phyloP scores from a whole-genome alignment of 2,113 vertebrate genomes.

The Tapirus terrestris region DNA sequence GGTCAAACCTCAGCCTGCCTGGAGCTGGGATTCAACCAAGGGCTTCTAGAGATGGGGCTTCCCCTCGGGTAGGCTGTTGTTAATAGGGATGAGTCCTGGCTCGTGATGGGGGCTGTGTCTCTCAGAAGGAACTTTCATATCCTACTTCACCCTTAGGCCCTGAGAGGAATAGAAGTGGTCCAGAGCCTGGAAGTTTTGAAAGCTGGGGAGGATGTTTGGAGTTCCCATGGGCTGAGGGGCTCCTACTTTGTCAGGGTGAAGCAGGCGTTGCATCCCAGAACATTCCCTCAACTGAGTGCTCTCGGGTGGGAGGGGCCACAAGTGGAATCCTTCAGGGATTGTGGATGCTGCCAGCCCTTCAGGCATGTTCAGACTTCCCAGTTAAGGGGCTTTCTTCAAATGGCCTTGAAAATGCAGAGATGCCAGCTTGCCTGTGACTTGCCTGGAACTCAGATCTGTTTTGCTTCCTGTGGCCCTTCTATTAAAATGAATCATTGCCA shows the following conservation, averaged over 20 bases:
- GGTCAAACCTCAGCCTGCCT: not conserved
- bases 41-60: not conserved
- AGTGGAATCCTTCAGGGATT: not conserved
- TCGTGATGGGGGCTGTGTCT: not conserved
- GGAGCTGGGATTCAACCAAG: not conserved
- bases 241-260: not conserved
- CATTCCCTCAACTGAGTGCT: not conserved
- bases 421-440: not conserved
- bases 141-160: not conserved
- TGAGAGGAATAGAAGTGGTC: not conserved
- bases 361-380: not conserved
- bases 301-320: not conserved
- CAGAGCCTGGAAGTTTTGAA: not conserved
- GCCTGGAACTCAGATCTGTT: not conserved
- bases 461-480: not conserved
- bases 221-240: not conserved
- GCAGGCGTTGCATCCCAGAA: not conserved
- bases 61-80: not conserved
- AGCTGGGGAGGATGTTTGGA: not conserved
- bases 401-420: constrained; percentile 27
- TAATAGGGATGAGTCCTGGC: not conserved
- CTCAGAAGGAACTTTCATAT: not conserved
- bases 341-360: not conserved
- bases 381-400: not conserved
- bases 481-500: not conserved